Evolutionary conservation across 2,797 vertebrate species (phyloP), one percentile per base, ranked within the genome.

Genomic region (Notolabrus celidotus): DNA sequence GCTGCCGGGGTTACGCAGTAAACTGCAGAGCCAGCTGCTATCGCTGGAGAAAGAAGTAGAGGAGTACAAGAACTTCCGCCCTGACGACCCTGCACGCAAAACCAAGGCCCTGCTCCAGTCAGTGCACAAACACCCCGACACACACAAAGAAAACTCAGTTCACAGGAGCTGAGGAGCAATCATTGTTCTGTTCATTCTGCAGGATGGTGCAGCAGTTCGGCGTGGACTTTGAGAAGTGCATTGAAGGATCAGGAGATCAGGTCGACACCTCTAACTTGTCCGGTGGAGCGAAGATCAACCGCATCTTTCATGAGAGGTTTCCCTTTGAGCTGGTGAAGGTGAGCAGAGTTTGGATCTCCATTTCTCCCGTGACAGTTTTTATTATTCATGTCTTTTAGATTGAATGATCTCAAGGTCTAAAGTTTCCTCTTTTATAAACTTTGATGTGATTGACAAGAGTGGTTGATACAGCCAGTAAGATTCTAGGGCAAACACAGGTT

Each of bases 181-280:
- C 31, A 17, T 27, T 11, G 4, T 22, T n/a, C 0, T 62, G 15
- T 43, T 2, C 49, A 54, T 53, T 53, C 14, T 27, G 23, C 56
- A 99, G 97, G 88, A 99, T 99, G 97, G 97, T 99, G 74, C 97
- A 99, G 89, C 97, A 99, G 90, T 98, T 99, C 1, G 97, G 95
- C 0, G 96, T 98, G 81, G 97, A 99, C 89, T 98, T 99, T 16
- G 97, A 99, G 92, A 99, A 99, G 93, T 87, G 97, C 31, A 99
- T 99, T 0, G 97, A 99, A 71, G 97, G 97, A 0, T 99, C 97
- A 0, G 97, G 97, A 4, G 97, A 99, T 85, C 97, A 99, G 82
- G 97, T 99, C 85, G 97, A 99, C 87, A 99, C 97, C 0, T 91
- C 97, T 15, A 96, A 98, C 74, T 90, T 99, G 57, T 99, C 97